phyloP scores from a whole-genome alignment of 1,140 invertebrate genomes.

The Aphaenogaster rudis region DNA sequence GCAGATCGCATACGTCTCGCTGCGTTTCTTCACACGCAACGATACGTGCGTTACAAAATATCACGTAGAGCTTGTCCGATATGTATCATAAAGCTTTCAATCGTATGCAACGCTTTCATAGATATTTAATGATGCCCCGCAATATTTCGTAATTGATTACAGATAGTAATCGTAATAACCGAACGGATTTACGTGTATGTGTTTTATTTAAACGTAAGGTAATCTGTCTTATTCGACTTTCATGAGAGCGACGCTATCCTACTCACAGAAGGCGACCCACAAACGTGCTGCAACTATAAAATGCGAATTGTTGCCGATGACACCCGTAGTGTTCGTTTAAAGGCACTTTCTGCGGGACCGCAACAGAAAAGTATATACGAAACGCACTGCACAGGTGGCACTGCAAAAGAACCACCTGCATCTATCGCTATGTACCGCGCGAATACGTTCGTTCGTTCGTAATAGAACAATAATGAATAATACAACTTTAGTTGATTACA shows the following conservation, averaged over 20 bases:
- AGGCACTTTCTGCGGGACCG: slow-evolving; percentile 53
- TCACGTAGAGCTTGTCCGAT: neutral
- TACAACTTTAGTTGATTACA: neutral
- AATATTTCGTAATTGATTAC: neutral
- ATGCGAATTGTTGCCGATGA: slow-evolving; percentile 18
- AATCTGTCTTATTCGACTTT: neutral
- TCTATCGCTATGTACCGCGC: slow-evolving; percentile 22
- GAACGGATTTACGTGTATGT: neutral
- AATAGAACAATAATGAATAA: slow-evolving; percentile 28
- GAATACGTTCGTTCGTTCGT: neutral
- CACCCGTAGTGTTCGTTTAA: slow-evolving; percentile 35
- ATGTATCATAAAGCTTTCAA: neutral
- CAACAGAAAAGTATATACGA: slow-evolving; percentile 49
- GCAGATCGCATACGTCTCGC: neutral
- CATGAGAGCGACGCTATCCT: neutral
- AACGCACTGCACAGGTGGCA: slow-evolving; percentile 56
- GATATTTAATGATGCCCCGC: neutral
- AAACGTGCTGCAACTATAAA: slow-evolving; percentile 15
- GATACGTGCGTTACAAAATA: neutral
- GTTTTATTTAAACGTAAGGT: neutral
- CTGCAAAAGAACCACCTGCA: slow-evolving; percentile 62
- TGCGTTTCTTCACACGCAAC: neutral
- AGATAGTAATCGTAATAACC: neutral
- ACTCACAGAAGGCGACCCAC: neutral
- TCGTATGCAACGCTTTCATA: neutral